Percentiles rank a stretch among this genome's conserved stretches.
phyloP scores from a whole-genome alignment of 1,140 invertebrate species.

The Vanessa tameamea region DNA sequence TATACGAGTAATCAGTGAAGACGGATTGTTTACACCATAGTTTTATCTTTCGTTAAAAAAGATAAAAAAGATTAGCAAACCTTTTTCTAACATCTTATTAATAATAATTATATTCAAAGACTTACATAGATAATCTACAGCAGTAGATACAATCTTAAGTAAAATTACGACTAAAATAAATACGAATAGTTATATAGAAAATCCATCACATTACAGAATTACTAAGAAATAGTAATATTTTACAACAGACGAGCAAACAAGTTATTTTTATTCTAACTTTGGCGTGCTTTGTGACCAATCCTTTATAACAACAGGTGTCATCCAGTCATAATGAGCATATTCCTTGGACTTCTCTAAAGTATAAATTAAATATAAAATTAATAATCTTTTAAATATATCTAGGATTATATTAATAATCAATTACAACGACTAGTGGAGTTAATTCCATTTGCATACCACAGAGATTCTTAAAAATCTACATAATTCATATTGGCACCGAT shows the following conservation, averaged over 20 bases:
- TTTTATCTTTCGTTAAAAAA: constrained; percentile 36
- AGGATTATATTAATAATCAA: constrained; percentile 28
- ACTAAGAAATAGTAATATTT: constrained; percentile 25
- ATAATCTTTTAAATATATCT: constrained; percentile 12
- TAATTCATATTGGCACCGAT: constrained; percentile 38
- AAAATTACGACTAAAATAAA: constrained; percentile 37
- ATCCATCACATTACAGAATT: constrained; percentile 11
- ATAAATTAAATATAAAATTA: constrained; percentile 4
- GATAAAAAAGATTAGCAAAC: constrained; percentile 35
- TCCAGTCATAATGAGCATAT: neutral
- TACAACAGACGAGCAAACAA: constrained; percentile 26
- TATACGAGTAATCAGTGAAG: constrained; percentile 15
- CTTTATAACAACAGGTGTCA: constrained; percentile 34
- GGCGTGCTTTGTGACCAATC: constrained; percentile 67
- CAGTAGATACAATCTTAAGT: constrained; percentile 14
- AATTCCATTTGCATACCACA: constrained; percentile 37
- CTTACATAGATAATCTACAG: neutral
- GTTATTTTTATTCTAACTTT: constrained; percentile 59
- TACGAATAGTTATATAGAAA: constrained; percentile 31
- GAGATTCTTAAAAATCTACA: constrained; percentile 47
- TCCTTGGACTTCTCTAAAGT: neutral
- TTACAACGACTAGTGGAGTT: constrained; percentile 49
- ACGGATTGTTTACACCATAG: constrained; percentile 29
- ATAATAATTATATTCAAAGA: constrained; percentile 21
- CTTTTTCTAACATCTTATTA: constrained; percentile 13